Evolutionary conservation across 1,140 invertebrate species (phyloP), one percentile per base, ranked within the genome.

Genomic region (Drosophila subobscura): DNA sequence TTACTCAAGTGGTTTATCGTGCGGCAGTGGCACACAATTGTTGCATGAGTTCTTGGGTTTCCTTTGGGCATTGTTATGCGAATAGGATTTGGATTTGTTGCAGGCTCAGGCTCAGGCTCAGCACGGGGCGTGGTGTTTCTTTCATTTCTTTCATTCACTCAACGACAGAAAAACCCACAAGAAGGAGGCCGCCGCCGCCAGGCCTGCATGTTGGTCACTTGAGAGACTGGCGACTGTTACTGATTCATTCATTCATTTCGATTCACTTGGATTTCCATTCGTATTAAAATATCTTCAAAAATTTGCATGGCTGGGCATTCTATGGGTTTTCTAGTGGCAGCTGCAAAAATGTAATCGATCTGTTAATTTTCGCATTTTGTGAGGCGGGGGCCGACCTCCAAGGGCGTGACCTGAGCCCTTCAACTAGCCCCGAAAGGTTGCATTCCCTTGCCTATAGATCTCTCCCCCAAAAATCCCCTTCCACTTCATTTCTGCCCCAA

Each of bases 1-100:
- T 86, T 86, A 88, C 81, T 86, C 70, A 81, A 86, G 81, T 86
- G 81, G 81, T 88, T 85, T 81, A 86, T 86, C 83, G 83, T 75
- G 45, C 63, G 61, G 46, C 33, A 37, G 3, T 4, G 29, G 29
- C 29, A 29, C 6, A 29, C 75, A 75, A 79, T 83, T 77, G 79
- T 83, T 83, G 70, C 57, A 66, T 45, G 33, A 12, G 33, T 71
- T 47, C 72, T 61, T 74, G 37, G 42, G 41, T 57, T 49, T 66
- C 33, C 41, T 60, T 54, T n/a, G 42, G 44, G 29, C 78, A 67
- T 80, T 80, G 77, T 80, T 71, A 61, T 55, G 45, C 37, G 37
- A 70, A 68, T 70, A 37, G 59, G 33, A 65, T 16, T 65, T 29
- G 50, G 20, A 40, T 47, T 60, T 12, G 42, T 46, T 60, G 57